A percentile compares a stretch with the other conserved stretches of the same genome.
These are phyloP conservation scores for Globodera rostochiensis DNA, from an alignment of 1,140 invertebrate genomes.

Conservation along the genomic window DNA sequence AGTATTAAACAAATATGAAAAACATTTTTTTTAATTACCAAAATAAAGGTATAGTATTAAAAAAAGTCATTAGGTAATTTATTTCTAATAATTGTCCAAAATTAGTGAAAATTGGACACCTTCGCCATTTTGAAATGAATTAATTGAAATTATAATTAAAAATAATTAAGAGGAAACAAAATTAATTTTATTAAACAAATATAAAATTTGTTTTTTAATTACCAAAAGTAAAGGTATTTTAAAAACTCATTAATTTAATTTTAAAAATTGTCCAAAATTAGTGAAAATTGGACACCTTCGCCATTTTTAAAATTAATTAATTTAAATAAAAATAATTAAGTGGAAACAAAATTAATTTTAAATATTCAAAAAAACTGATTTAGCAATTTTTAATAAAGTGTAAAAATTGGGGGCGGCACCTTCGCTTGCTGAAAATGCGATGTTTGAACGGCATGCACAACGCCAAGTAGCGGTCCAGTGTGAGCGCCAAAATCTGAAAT, in stretches of 20 bases:
- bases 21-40: neutral
- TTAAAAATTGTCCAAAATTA: neutral
- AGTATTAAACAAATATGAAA: neutral
- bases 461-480: constrained; percentile 60
- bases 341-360: no score
- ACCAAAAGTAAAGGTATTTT: neutral
- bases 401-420: constrained; percentile 25
- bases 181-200: neutral
- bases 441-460: constrained; percentile 59
- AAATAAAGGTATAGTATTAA: neutral
- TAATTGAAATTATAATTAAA: no score
- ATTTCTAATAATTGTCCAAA: neutral
- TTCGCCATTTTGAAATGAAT: no score
- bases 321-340: no score
- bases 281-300: no score
- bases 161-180: no score
- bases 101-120: no score
- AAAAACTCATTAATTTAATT: neutral
- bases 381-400: no score
- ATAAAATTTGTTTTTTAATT: neutral
- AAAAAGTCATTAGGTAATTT: neutral
- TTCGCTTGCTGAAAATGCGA: constrained; percentile 59
- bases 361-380: no score
- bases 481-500: constrained; percentile 51
- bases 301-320: no score